phyloP scores from a whole-genome alignment of 2,888 invertebrate species.

The Alitta virens region DNA sequence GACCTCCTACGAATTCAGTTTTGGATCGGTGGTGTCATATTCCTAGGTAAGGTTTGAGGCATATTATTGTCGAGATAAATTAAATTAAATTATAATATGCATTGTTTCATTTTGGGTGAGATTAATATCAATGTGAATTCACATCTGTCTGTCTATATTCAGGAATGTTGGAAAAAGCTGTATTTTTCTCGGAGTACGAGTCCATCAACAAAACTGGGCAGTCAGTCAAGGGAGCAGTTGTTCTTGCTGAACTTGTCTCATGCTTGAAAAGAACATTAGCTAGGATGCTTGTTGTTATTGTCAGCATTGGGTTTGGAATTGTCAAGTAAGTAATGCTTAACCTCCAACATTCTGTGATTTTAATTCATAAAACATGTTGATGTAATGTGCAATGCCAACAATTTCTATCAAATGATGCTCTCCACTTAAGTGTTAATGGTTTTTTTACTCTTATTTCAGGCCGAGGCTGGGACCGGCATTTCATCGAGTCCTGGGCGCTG shows the following conservation, averaged over 20 bases:
- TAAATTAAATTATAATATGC: no score
- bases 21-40: constrained; percentile 90
- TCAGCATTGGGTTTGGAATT: constrained; percentile 91
- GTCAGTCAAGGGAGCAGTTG: constrained; percentile 69
- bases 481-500: constrained; percentile 82
- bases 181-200: constrained; percentile 86
- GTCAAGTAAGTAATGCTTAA: constrained; percentile 71
- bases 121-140: no score
- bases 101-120: no score
- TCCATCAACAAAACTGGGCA: constrained; percentile 69
- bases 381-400: no score
- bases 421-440: neutral
- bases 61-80: no score
- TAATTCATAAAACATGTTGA: no score
- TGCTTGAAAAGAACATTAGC: constrained; percentile 88
- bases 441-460: constrained; percentile 33
- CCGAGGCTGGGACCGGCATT: constrained; percentile 85
- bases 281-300: constrained; percentile 89
- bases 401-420: no score
- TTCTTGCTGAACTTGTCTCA: constrained; percentile 87
- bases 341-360: no score
- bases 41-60: constrained; percentile 66
- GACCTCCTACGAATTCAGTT: constrained; percentile 89
- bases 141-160: no score
- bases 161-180: constrained; percentile 68